phyloP scores from a whole-genome alignment of 2,113 vertebrate genomes.

The Nycticorax nycticorax region DNA sequence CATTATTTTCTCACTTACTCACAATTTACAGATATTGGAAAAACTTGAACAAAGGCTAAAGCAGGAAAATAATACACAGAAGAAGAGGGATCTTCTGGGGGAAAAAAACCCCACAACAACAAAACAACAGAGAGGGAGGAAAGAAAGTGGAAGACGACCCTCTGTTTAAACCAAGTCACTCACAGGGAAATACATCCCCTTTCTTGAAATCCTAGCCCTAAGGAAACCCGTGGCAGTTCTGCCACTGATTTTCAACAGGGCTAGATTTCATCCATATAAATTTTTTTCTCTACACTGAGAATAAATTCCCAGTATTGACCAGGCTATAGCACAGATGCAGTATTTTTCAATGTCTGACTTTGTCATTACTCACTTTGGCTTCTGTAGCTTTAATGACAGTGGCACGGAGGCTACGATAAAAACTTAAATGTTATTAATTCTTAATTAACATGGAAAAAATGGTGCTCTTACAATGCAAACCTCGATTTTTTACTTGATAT shows the following conservation, averaged over 20 bases:
- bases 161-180: background rate
- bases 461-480: background rate
- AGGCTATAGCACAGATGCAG: background rate
- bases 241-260: background rate
- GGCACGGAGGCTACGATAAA: background rate
- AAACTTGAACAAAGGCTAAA: background rate
- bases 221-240: background rate
- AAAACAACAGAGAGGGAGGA: rapidly evolving
- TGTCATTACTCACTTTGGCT: background rate
- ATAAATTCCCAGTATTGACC: background rate
- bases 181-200: background rate
- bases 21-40: background rate
- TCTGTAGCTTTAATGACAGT: background rate
- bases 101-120: too few species aligned
- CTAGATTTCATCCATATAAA: background rate
- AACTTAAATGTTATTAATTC: background rate
- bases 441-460: background rate
- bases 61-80: background rate
- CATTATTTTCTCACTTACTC: background rate
- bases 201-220: background rate
- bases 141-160: background rate
- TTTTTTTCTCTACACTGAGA: background rate
- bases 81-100: background rate
- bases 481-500: background rate
- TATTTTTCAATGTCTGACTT: background rate